Conservation (phyloP, 2,113 vertebrate genomes). For the Isurus oxyrinchus region DNA sequence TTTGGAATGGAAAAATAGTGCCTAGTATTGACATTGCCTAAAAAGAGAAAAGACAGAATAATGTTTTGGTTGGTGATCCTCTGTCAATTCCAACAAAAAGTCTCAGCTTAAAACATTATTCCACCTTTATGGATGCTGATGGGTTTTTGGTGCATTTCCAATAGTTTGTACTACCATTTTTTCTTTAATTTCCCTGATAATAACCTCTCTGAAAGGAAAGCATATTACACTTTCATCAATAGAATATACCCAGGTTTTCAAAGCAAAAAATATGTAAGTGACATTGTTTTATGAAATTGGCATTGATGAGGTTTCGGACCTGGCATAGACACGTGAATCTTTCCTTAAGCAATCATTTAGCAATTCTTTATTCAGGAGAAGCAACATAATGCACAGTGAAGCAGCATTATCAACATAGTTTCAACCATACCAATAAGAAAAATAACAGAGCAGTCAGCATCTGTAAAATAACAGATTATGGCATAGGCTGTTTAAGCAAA, state of each 20-base stretch:
- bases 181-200: too few species aligned
- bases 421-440: background rate
- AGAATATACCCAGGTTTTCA: background rate
- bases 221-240: background rate
- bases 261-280: background rate
- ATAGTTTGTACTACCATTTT: too few species aligned
- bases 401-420: background rate
- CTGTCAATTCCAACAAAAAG: background rate
- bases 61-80: background rate
- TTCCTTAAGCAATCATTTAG: background rate
- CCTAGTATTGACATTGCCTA: background rate
- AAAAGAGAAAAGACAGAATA: background rate
- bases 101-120: too few species aligned
- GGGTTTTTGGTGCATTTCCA: too few species aligned
- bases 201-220: background rate
- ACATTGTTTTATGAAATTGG: background rate
- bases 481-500: background rate
- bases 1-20: background rate
- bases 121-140: too few species aligned
- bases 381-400: background rate
- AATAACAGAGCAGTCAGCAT: background rate
- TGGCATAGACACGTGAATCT: background rate
- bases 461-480: too few species aligned
- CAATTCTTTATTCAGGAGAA: background rate
- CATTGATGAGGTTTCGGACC: background rate